phyloP scores from a whole-genome alignment of 2,797 vertebrate species.

The Coluber constrictor region DNA sequence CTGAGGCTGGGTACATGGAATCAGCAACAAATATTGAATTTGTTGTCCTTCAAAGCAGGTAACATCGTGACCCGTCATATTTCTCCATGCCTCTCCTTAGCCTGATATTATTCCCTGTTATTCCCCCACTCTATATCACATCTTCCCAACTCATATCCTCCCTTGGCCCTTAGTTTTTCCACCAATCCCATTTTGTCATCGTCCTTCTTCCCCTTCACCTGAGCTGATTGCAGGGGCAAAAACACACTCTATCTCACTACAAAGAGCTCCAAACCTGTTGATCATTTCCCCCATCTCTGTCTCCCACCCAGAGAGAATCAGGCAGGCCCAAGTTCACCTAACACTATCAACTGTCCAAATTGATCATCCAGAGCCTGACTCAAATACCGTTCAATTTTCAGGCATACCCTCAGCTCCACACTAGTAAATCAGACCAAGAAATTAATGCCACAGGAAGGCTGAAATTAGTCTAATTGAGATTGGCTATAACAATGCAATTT shows the following conservation, averaged over 20 bases:
- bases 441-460: not conserved
- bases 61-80: not conserved
- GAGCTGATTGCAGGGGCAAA: not conserved
- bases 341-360: not conserved
- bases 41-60: not conserved
- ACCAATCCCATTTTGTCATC: not conserved
- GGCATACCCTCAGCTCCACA: not conserved
- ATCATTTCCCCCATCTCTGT: not conserved
- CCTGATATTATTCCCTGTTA: not conserved
- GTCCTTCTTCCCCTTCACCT: not conserved
- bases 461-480: not conserved
- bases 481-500: not conserved
- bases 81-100: not conserved
- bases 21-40: not conserved
- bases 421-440: not conserved
- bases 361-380: not conserved
- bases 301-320: not conserved
- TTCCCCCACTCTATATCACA: not conserved
- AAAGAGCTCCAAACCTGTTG: not conserved
- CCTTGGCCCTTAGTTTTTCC: not conserved
- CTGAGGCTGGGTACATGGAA: not conserved
- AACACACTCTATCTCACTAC: not conserved
- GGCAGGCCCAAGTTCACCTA: not conserved
- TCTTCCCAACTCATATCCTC: not conserved
- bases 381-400: not conserved